Conservation (phyloP, 2,888 invertebrate species). For the Poecilus cupreus region DNA sequence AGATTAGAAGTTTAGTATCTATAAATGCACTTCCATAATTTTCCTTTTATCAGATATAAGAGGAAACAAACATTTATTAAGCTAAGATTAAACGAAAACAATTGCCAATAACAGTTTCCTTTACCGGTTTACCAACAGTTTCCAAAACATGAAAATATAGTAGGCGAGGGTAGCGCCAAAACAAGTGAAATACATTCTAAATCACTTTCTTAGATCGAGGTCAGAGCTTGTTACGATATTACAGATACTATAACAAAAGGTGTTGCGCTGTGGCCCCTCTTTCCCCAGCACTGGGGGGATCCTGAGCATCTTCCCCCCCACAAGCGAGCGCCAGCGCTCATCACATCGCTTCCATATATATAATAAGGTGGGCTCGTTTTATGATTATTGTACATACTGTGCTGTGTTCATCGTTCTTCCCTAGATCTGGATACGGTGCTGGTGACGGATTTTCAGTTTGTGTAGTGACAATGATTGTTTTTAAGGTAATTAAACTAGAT, state of each 20-base stretch:
- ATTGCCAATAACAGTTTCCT: constrained; percentile 10
- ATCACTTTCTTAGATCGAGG: constrained; percentile 45
- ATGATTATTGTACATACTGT: constrained; percentile 37
- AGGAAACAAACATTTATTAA: neutral
- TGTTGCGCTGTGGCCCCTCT: constrained; percentile 19
- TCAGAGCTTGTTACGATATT: constrained; percentile 55
- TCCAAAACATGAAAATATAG: neutral
- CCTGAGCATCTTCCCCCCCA: constrained; percentile 30
- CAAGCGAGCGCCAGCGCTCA: neutral
- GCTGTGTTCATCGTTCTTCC: constrained; percentile 4
- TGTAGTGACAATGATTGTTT: constrained; percentile 45
- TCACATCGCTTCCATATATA: constrained; percentile 41
- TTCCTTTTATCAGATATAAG: neutral
- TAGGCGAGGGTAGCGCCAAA: neutral
- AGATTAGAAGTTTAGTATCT: too few species aligned
- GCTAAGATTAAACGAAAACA: neutral
- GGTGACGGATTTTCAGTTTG: constrained; percentile 27
- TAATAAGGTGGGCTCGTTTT: constrained; percentile 19
- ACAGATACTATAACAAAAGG: constrained; percentile 55
- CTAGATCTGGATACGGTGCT: constrained; percentile 32
- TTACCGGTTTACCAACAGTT: neutral
- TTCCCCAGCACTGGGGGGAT: neutral
- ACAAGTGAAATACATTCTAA: constrained; percentile 30
- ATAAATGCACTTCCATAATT: neutral
- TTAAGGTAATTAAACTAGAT: constrained; percentile 41